Evolutionary conservation across 2,888 invertebrate genomes (phyloP), one percentile per base, ranked within the genome.

Genomic region (Melangyna quadrimaculata): DNA sequence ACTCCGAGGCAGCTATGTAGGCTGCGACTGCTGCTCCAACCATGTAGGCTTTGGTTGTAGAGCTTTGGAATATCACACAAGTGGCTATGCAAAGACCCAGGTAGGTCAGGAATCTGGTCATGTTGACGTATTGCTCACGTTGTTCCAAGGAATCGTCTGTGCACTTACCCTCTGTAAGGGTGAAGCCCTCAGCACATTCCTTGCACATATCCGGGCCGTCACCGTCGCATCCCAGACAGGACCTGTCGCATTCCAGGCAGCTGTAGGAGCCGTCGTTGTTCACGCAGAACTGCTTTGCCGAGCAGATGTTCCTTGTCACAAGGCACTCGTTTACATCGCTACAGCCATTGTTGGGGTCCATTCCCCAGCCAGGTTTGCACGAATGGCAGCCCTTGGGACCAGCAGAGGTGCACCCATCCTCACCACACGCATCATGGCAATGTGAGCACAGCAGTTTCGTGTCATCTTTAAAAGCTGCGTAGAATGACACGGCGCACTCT

Each of bases 191-290:
- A 0, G 96, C 95, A 93, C 98, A 98, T 89, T 94, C 93, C 35
- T 94, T 93, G 92, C 98, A 98, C 95, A 97, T 96, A 91, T 98
- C 98, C 0, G 98, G 97, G 0, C 98, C 98, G 91, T 97, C 97
- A 0, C 97, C 97, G 70, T 94, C 94, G 90, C 98, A 98, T 0
- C 96, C 95, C 59, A 94, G 92, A 90, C 98, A 98, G 0, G 98
- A 94, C 89, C 94, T 95, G 92, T 98, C 97, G 92, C 98, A 98
- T 67, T 94, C 95, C 45, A 91, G 88, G 72, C 98, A 98, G 10
- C 93, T 92, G 89, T 94, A 97, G 0, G 96, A 96, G 8, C 98
- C 98, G 71, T 97, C 96, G 12, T 95, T 96, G 90, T 98, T 98
- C 5, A 97, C 94, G 91, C 98, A 98, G 90, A 98, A 98, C 90